phyloP scores from a whole-genome alignment of 2,888 invertebrate genomes.

The Drosophila lutescens region DNA sequence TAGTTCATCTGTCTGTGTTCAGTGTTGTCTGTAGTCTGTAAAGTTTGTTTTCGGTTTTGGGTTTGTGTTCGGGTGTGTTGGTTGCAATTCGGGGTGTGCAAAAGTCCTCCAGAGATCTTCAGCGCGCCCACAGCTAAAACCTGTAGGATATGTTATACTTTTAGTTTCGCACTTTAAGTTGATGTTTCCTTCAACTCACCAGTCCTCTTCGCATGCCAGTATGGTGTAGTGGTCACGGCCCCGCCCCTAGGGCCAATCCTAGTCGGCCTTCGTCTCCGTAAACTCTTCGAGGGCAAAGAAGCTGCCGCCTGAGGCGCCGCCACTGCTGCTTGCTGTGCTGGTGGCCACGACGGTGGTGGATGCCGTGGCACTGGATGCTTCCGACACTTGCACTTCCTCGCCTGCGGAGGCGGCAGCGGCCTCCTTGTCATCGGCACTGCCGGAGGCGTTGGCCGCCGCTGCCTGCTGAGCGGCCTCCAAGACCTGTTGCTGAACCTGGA shows the following conservation, averaged over 20 bases:
- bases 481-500: constrained; percentile 83
- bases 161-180: not conserved
- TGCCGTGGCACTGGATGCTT: constrained; percentile 51
- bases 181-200: constrained; percentile 42
- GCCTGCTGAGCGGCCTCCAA: constrained; percentile 63
- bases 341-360: constrained; percentile 60
- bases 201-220: constrained; percentile 68
- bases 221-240: constrained; percentile 62
- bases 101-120: constrained; percentile 37
- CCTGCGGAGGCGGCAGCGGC: constrained; percentile 56
- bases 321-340: constrained; percentile 68
- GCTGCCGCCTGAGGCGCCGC: constrained; percentile 69
- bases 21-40: constrained; percentile 8
- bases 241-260: constrained; percentile 70
- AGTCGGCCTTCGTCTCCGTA: constrained; percentile 76
- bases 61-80: constrained; percentile 5
- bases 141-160: constrained; percentile 23
- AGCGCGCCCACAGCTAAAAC: constrained; percentile 51
- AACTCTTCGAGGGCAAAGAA: constrained; percentile 82
- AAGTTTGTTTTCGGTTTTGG: constrained; percentile 2
- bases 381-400: constrained; percentile 55
- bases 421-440: constrained; percentile 65
- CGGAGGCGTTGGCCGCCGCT: constrained; percentile 15
- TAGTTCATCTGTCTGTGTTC: constrained; percentile 9
- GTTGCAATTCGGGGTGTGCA: constrained; percentile 17